These are phyloP conservation scores for Apogon talboti DNA, from an alignment of 2,797 vertebrate species.

Conservation along the genomic window DNA sequence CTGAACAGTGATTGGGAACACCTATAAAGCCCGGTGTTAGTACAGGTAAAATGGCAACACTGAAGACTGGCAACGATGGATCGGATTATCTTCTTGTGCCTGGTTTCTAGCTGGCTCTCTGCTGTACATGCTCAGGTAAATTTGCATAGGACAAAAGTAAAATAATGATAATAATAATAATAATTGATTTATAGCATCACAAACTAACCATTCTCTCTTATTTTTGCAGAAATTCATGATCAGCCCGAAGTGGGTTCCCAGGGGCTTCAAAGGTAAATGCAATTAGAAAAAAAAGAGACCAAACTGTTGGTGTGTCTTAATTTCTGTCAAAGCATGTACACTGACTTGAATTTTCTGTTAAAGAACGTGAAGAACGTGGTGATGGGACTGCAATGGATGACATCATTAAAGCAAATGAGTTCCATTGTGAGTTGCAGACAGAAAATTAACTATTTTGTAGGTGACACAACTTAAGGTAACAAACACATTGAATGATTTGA, in stretches of 20 bases:
- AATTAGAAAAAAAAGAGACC: slow-evolving; percentile 2
- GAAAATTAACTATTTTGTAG: background rate
- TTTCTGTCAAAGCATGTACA: background rate
- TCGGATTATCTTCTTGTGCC: slow-evolving; percentile 71
- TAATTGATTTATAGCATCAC: background rate
- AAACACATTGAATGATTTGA: background rate
- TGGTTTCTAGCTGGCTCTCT: slow-evolving; percentile 61
- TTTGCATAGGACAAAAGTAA: slow-evolving; percentile 3
- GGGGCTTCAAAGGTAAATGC: slow-evolving; percentile 67
- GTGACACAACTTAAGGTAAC: background rate
- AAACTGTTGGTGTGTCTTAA: background rate
- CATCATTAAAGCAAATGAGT: slow-evolving; percentile 82
- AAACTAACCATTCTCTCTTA: slow-evolving; percentile 11
- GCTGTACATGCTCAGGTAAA: slow-evolving; percentile 74
- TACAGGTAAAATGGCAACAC: slow-evolving; percentile 64
- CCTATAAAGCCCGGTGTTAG: slow-evolving; percentile 77
- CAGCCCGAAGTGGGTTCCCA: slow-evolving; percentile 66
- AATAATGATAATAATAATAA: background rate
- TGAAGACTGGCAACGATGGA: slow-evolving; percentile 70
- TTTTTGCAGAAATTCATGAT: slow-evolving; percentile 66
- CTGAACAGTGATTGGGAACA: slow-evolving; percentile 57
- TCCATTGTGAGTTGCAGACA: slow-evolving; percentile 65
- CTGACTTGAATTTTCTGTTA: slow-evolving; percentile 36
- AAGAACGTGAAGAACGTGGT: slow-evolving; percentile 53
- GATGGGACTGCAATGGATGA: slow-evolving; percentile 80